Conservation (phyloP, 1,140 invertebrate genomes). For the Drosophila pseudoobscura region DNA sequence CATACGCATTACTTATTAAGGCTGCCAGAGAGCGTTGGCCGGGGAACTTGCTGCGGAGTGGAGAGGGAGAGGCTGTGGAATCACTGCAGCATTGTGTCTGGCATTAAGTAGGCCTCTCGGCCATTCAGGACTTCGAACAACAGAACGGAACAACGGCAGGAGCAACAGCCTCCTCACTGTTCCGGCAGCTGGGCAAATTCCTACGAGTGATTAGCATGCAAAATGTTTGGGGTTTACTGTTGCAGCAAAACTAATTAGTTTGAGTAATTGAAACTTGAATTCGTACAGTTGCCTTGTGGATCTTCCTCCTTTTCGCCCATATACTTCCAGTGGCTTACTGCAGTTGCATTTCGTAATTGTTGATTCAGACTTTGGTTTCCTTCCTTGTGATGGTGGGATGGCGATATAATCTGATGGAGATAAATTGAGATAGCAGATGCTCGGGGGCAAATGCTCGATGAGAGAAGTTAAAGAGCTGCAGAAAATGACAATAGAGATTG, state of each 20-base stretch:
- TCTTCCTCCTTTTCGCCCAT: not conserved
- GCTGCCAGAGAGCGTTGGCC: not conserved
- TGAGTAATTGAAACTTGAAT: slow-evolving; percentile 72
- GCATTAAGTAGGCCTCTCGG: slow-evolving; percentile 59
- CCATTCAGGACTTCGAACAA: slow-evolving; percentile 3
- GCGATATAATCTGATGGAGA: not conserved
- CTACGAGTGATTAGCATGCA: slow-evolving; percentile 65
- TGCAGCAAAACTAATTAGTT: slow-evolving; percentile 78
- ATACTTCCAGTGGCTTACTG: slow-evolving; percentile 1
- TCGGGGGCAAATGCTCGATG: slow-evolving; percentile 15
- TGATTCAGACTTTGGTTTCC: slow-evolving; percentile 12
- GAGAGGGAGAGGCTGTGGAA: slow-evolving; percentile 5
- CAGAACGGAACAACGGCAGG: too few species aligned
- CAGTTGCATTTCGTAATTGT: slow-evolving; percentile 28
- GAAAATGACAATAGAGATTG: slow-evolving; percentile 9
- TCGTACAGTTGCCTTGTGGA: slow-evolving; percentile 13
- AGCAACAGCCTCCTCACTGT: slow-evolving; percentile 9
- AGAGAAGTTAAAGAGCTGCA: slow-evolving; percentile 1
- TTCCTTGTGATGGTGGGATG: slow-evolving; percentile 7
- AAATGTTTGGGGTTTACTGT: slow-evolving; percentile 66
- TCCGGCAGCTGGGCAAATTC: slow-evolving; percentile 62
- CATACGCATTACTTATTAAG: slow-evolving; percentile 76
- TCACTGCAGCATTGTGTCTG: slow-evolving; percentile 41
- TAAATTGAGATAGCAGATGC: slow-evolving; percentile 33
- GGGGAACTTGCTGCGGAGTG: slow-evolving; percentile 2